Evolutionary conservation across 2,888 invertebrate species (phyloP), one percentile per base, ranked within the genome.

Genomic region (Crepidodera aurea): DNA sequence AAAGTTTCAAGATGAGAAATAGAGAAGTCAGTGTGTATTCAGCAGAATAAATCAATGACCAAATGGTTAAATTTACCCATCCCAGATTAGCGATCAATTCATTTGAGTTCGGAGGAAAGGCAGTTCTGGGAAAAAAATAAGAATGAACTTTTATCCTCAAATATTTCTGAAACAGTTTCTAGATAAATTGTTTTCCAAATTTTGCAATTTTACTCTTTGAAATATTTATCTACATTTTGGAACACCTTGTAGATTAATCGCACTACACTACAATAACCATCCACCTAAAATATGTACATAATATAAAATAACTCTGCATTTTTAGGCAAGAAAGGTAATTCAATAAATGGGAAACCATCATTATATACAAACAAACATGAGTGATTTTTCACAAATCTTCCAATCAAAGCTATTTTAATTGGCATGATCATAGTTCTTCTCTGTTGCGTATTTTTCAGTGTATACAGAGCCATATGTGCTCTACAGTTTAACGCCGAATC

Each of bases 201-300:
- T 22, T 22, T 6, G 22, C 3, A 22, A 22, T 4, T 4, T 4
- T 22, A 4, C 22, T 4, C 6, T 29, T 29, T 29, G 2, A 29
- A n/a, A n/a, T n/a, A 29, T 8, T 8, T 29, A 8, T 8, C 5
- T 10, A 29, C 8, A 8, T 29, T 10, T 29, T 22, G 22, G 29
- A 10, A 29, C 29, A 8, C 10, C 5, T 10, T 29, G 8, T 29
- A 29, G 8, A 29, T 29, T 29, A 29, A 29, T 29, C 10, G 10
- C 8, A 3, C 10, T 29, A 29, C 10, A 29, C 29, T 29, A 29
- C 10, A 29, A 6, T 13, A 34, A 44, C 44, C 44, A 22, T 44
- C 22, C 44, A 44, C 44, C 44, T 44, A 44, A 44, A 44, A 22
- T 44, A 44, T 44, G 10, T 44, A 19, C 44, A 44, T 44, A 44